Evolutionary conservation across 2,888 invertebrate species (phyloP).

Genomic region (Megastigmus dorsalis): DNA sequence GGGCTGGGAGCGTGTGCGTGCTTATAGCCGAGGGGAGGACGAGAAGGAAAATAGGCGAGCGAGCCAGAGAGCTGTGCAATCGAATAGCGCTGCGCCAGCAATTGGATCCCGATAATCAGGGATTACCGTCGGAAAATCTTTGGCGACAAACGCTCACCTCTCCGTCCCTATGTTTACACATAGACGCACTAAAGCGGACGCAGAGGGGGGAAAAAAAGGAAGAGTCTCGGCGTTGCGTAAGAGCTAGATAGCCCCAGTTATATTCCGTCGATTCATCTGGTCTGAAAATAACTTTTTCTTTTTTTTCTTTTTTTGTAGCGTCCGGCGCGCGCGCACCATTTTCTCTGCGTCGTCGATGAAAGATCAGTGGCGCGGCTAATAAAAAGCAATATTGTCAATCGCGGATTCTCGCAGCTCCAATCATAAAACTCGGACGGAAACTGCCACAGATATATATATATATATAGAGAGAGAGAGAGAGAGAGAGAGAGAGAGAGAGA

Average conservation of each 20-base stretch:
- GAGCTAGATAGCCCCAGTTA: no score
- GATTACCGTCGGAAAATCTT: slow-evolving; percentile 61
- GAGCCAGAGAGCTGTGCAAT: slow-evolving; percentile 13
- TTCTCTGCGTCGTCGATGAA: slow-evolving; percentile 8
- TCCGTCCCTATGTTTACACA: no score
- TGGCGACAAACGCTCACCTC: not conserved
- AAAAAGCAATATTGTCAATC: slow-evolving; percentile 50
- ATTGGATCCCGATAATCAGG: slow-evolving; percentile 72
- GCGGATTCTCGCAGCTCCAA: slow-evolving; percentile 17
- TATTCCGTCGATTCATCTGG: slow-evolving; percentile 44
- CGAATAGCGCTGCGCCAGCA: slow-evolving; percentile 58
- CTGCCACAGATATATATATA: not conserved
- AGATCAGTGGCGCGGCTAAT: slow-evolving; percentile 34
- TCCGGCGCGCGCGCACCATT: not conserved
- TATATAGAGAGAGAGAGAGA: no score
- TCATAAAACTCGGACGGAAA: slow-evolving; percentile 35
- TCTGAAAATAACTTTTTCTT: slow-evolving; percentile 43
- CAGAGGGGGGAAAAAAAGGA: slow-evolving; percentile 16
- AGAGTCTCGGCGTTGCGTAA: not conserved
- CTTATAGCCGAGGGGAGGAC: slow-evolving; percentile 47
- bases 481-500: no score
- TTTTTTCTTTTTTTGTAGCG: no score
- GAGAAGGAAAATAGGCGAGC: slow-evolving; percentile 5
- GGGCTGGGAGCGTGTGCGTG: slow-evolving; percentile 34
- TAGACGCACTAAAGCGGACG: no score